These are phyloP conservation scores for Tetramorium simillimum DNA, from an alignment of 1,140 invertebrate genomes.

Conservation along the genomic window DNA sequence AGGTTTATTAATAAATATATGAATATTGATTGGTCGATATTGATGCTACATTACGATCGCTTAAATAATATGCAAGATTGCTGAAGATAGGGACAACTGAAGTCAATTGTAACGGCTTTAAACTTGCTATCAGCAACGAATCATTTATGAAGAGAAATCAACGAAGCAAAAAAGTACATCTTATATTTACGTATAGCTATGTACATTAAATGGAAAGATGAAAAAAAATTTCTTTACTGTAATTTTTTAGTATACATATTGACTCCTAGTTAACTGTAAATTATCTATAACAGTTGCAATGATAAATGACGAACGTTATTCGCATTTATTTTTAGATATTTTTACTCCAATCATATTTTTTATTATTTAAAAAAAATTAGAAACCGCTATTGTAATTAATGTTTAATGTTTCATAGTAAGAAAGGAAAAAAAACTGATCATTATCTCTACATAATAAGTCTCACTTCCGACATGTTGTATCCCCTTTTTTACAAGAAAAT, in stretches of 20 bases:
- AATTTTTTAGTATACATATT: not conserved
- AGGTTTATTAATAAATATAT: not conserved
- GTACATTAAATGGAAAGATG: not conserved
- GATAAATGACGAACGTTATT: not conserved
- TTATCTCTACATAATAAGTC: not conserved
- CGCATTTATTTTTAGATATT: not conserved
- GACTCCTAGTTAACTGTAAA: not conserved
- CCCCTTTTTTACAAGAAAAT: slow-evolving; percentile 9
- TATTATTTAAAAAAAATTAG: not conserved
- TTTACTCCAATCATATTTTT: too few relatives aligned
- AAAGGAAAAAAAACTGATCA: not conserved
- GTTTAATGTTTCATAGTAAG: not conserved
- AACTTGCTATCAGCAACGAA: not conserved
- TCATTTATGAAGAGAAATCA: slow-evolving; percentile 44
- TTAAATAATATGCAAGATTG: slow-evolving; percentile 1
- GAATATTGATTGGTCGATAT: not conserved
- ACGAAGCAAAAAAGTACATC: not conserved
- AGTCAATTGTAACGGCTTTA: not conserved
- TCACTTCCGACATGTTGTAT: slow-evolving; percentile 3
- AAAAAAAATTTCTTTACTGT: not conserved
- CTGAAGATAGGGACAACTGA: not conserved
- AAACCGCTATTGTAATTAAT: slow-evolving; percentile 2
- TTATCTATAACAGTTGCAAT: not conserved
- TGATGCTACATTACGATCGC: not conserved
- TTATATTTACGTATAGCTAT: not conserved